Evolutionary conservation across 1,140 invertebrate genomes (phyloP).

Genomic region (Fopius arisanus): DNA sequence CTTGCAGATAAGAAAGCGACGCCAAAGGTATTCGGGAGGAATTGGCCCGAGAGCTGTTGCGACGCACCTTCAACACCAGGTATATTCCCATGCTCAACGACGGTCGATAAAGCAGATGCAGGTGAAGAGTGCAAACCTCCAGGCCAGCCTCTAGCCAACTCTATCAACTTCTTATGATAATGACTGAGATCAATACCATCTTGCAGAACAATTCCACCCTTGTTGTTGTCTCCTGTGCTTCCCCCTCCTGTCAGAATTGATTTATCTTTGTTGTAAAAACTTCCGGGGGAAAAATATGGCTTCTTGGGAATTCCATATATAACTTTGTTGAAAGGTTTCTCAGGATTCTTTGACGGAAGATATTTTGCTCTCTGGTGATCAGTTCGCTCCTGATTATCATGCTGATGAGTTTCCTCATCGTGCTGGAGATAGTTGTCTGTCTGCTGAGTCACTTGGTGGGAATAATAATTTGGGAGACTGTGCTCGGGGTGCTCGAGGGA

Average conservation of each 20-base stretch:
- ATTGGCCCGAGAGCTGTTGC: neutral
- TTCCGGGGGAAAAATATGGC: neutral
- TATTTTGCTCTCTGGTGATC: neutral
- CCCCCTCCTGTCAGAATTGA: neutral
- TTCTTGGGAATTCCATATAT: neutral
- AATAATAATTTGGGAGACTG: neutral
- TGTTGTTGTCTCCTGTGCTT: neutral
- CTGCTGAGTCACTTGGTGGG: neutral
- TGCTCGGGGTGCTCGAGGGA: neutral
- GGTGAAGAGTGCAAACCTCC: neutral
- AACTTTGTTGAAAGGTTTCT: neutral
- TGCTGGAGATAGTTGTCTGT: neutral
- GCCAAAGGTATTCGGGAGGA: neutral
- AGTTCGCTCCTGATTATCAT: neutral
- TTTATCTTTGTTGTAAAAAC: neutral
- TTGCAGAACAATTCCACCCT: neutral
- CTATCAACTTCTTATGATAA: constrained; percentile 15
- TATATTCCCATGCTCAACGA: neutral
- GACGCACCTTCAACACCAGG: neutral
- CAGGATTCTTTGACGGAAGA: neutral
- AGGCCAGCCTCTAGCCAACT: constrained; percentile 15
- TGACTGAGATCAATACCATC: constrained; percentile 10
- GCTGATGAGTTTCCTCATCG: neutral
- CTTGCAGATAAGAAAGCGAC: neutral
- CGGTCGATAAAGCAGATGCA: neutral